Conservation (phyloP, 1,140 invertebrate species). For the Drosophila suzukii region DNA sequence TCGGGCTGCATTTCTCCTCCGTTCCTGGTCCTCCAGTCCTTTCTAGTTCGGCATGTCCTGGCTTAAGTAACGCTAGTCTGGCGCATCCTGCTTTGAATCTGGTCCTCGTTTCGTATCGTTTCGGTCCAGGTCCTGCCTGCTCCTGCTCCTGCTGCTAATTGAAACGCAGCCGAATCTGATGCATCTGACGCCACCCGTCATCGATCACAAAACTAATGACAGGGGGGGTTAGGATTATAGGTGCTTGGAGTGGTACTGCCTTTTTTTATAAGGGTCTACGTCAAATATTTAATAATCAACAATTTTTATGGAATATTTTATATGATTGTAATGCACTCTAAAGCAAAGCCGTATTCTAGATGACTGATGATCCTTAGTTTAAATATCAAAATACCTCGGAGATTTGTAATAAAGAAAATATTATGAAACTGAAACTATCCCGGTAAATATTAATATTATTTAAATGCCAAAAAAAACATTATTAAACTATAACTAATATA, state of each 20-base stretch:
- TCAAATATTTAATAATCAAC: too few species aligned
- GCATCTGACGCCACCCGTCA: constrained; percentile 38
- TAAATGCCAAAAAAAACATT: too few species aligned
- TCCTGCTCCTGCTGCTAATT: constrained; percentile 41
- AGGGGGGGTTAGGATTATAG: not conserved
- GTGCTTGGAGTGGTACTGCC: not conserved
- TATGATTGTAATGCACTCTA: too few species aligned
- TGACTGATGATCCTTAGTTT: too few species aligned
- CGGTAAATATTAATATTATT: too few species aligned
- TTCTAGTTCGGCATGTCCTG: constrained; percentile 24
- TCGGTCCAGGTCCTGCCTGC: not conserved
- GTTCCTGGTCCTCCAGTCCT: constrained; percentile 18
- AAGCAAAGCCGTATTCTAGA: too few species aligned
- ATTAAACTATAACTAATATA: too few species aligned
- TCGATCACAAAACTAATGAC: constrained; percentile 31
- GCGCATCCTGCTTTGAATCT: constrained; percentile 31
- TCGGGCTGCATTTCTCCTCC: constrained; percentile 5
- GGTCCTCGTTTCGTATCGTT: constrained; percentile 5
- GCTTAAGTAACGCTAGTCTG: constrained; percentile 56
- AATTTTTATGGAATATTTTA: too few species aligned
- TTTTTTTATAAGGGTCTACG: too few species aligned
- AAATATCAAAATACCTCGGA: too few species aligned
- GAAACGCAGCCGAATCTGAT: constrained; percentile 55
- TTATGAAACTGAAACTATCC: too few species aligned
- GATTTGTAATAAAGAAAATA: not conserved